A percentile compares a stretch with the other conserved stretches of the same genome.
phyloP scores from a whole-genome alignment of 2,888 invertebrate species.

The Ligdia adustata region DNA sequence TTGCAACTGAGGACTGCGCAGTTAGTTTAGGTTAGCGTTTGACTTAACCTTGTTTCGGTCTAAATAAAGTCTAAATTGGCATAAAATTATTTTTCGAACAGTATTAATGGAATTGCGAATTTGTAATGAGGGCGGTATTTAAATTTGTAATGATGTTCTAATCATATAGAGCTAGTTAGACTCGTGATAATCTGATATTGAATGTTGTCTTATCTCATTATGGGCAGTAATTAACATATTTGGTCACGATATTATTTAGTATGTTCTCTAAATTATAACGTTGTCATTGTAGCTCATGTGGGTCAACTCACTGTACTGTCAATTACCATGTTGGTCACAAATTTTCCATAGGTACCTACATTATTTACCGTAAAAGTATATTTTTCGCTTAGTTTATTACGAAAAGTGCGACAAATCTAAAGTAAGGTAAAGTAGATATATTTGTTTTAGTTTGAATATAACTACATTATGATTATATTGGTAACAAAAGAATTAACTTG shows the following conservation, averaged over 20 bases:
- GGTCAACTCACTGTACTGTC: neutral
- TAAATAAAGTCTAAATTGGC: slow-evolving; percentile 21
- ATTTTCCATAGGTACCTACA: too few species aligned
- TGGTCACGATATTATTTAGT: slow-evolving; percentile 36
- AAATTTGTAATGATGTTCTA: slow-evolving; percentile 37
- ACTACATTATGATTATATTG: too few species aligned
- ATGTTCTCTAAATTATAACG: slow-evolving; percentile 28
- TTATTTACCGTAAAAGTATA: too few species aligned
- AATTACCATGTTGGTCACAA: too few species aligned
- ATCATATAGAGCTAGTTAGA: slow-evolving; percentile 46
- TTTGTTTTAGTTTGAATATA: too few species aligned
- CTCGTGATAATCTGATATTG: slow-evolving; percentile 47
- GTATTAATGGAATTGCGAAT: slow-evolving; percentile 24
- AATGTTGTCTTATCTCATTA: slow-evolving; percentile 39
- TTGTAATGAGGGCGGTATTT: slow-evolving; percentile 38
- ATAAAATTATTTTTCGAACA: slow-evolving; percentile 12
- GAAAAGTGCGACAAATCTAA: too few species aligned
- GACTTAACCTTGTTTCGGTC: neutral
- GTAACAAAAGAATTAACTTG: too few species aligned
- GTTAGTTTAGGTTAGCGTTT: neutral
- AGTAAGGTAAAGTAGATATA: too few species aligned
- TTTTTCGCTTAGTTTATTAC: too few species aligned
- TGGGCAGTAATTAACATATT: slow-evolving; percentile 47
- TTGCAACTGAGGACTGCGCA: neutral
- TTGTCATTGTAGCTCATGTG: slow-evolving; percentile 7